Base-by-base conservation (phyloP, 2,888 invertebrate species). In the Bombyx huttoni region DNA sequence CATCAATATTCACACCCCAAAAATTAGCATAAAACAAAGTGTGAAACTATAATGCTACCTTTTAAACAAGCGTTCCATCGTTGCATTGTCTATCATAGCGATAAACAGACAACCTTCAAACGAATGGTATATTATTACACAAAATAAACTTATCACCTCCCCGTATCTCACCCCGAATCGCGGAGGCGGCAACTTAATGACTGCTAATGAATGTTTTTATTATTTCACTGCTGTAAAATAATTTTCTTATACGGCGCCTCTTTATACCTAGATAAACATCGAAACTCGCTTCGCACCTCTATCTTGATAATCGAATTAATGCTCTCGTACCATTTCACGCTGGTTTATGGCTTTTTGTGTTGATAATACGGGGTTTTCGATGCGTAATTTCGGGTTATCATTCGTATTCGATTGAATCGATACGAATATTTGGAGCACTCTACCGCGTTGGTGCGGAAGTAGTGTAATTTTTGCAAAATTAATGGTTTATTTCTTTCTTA, bases 261-360 rank as follows among this genome's bases (percentile, higher is more conserved):
- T 85, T 86, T 86, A 85, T 83, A 78, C 84, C 78, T 85, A 87
- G 88, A 88, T 87, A 88, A 88, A 87, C 88, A 88, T 88, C 88
- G 71, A 82, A 87, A 84, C 84, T 75, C 86, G 86, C 86, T 88
- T 88, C 84, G 75, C 88, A 87, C 87, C 84, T 87, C 82, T 63
- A 87, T 88, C 88, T 52, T 87, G 87, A 87, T 87, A 87, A 87
- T 86, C 86, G 86, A 85, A 86, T 88, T 87, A 86, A 85, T 81
- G 72, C 83, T 85, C 83, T 85, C 74, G 67, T 81, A 85, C 75
- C 79, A 83, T 86, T 87, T 87, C 85, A 86, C 83, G 84, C 81
- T 77, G 77, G 73, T 87, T 87, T 87, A 86, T 87, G 78, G 79
- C 85, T 78, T 81, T 85, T 78, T 82, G 78, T 81, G 74, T 67